Evolutionary conservation across 2,797 vertebrate species (phyloP).

Genomic region (Silurus lanzhouensis): DNA sequence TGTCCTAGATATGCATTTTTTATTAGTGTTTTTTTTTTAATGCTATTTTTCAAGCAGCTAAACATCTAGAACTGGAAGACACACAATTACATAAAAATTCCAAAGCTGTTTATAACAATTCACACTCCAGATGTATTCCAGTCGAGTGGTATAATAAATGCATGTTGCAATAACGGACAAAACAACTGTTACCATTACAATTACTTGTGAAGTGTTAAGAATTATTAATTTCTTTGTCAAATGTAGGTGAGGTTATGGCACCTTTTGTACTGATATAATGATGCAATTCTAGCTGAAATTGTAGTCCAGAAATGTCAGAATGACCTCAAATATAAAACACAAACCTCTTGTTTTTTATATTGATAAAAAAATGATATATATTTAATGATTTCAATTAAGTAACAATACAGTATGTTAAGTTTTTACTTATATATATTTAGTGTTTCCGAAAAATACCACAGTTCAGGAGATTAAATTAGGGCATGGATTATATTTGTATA

Average conservation of each 20-base stretch:
- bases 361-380: not conserved
- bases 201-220: not conserved
- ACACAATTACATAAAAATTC: not conserved
- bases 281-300: not conserved
- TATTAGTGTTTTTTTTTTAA: not conserved
- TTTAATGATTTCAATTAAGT: no score
- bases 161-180: not conserved
- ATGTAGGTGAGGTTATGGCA: not conserved
- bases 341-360: not conserved
- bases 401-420: no score
- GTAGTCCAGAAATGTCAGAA: not conserved
- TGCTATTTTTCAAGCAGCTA: not conserved
- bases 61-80: not conserved
- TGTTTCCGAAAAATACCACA: not conserved
- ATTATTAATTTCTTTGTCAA: not conserved
- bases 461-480: not conserved
- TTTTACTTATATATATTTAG: no score
- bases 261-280: not conserved
- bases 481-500: not conserved
- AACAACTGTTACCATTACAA: not conserved
- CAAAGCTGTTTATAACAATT: not conserved
- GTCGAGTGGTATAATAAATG: not conserved
- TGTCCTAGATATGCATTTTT: conserved; percentile 20
- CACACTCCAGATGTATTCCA: not conserved
- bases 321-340: not conserved